Evolutionary conservation across 2,797 vertebrate genomes (phyloP).

Genomic region (Tamandua tetradactyla): DNA sequence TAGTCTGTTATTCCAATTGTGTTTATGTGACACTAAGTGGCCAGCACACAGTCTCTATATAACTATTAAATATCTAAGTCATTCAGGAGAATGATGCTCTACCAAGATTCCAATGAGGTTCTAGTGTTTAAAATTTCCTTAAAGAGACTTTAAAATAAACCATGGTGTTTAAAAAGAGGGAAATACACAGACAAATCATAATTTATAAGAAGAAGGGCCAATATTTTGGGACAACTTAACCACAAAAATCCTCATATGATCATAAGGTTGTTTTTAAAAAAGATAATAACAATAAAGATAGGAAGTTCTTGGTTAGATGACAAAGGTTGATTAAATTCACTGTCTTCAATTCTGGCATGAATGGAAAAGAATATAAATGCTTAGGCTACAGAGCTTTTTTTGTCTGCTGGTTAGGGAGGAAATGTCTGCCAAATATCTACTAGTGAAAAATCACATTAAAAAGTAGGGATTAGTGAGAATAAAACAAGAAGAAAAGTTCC

Average conservation of each 20-base stretch:
- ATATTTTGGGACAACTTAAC: background rate
- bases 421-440: constrained; percentile 67
- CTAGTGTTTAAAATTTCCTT: constrained; percentile 5
- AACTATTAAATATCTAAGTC: constrained; percentile 44
- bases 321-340: constrained; percentile 50
- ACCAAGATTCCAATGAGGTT: constrained; percentile 24
- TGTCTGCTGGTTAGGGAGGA: constrained; percentile 61
- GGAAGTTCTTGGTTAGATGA: constrained; percentile 14
- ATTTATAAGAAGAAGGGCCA: background rate
- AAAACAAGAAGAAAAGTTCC: constrained; percentile 85
- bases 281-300: constrained; percentile 9
- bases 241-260: constrained; percentile 8
- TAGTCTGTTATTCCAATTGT: background rate
- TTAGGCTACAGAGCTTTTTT: background rate
- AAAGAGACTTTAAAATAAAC: constrained; percentile 36
- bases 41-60: background rate
- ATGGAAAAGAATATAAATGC: background rate
- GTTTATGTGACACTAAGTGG: background rate
- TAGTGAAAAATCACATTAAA: constrained; percentile 61
- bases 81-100: constrained; percentile 35
- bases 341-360: constrained; percentile 36
- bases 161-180: background rate
- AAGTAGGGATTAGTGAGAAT: constrained; percentile 83
- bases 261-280: constrained; percentile 45
- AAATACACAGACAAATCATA: background rate